Conservation (phyloP, 2,797 vertebrate species). For the Thamnophis elegans region DNA sequence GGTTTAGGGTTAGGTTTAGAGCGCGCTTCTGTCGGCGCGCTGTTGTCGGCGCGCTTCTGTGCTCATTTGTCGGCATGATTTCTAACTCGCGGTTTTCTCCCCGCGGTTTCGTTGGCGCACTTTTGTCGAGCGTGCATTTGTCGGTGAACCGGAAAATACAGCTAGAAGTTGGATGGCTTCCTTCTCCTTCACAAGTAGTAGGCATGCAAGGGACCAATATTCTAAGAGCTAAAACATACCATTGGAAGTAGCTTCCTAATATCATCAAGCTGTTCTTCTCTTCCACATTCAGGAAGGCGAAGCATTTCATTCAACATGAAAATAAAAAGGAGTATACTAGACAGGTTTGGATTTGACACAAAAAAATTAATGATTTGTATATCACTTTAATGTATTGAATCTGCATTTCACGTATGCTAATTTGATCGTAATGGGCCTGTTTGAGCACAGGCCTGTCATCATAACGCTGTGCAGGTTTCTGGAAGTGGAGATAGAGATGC, state of each 20-base stretch:
- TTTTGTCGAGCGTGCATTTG: too few relatives aligned
- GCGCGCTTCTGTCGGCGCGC: too few relatives aligned
- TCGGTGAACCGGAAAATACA: too few relatives aligned
- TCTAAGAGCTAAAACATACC: conserved; percentile 71
- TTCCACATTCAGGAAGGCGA: conserved; percentile 74
- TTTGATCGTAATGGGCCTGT: conserved; percentile 78
- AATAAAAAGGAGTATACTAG: conserved; percentile 76
- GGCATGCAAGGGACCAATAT: conserved; percentile 57
- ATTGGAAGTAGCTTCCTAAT: conserved; percentile 75
- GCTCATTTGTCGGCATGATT: too few relatives aligned
- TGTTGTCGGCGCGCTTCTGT: too few relatives aligned
- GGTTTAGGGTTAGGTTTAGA: too few relatives aligned
- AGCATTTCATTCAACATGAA: conserved; percentile 79
- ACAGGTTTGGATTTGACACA: conserved; percentile 80
- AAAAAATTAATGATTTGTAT: conserved; percentile 82
- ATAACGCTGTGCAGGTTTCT: conserved; percentile 69
- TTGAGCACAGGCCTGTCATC: conserved; percentile 80
- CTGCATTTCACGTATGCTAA: conserved; percentile 84
- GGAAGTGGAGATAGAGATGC: conserved; percentile 66
- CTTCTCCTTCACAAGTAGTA: conserved; percentile 71
- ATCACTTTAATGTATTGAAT: conserved; percentile 81
- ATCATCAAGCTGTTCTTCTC: conserved; percentile 70
- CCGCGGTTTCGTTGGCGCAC: too few relatives aligned
- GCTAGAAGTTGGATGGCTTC: conserved; percentile 71
- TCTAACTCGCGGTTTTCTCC: too few relatives aligned